phyloP scores from a whole-genome alignment of 2,113 vertebrate species.

The Neolamprologus modestus region DNA sequence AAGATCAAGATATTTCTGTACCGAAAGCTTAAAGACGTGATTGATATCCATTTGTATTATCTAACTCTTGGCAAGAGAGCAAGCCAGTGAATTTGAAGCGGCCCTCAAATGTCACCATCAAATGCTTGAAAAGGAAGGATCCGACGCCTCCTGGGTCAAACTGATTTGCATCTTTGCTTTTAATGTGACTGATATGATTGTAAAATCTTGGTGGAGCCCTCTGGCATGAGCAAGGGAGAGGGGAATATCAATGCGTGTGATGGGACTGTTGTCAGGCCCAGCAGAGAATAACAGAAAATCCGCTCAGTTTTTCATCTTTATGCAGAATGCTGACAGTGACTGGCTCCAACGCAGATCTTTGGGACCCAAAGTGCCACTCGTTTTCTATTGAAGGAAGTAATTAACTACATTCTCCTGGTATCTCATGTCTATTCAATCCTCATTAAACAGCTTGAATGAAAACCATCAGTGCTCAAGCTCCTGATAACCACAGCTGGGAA shows the following conservation, averaged over 20 bases:
- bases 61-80: background rate
- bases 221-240: background rate
- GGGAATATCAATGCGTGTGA: background rate
- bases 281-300: background rate
- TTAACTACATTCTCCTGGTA: conserved; percentile 18
- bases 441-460: conserved; percentile 20
- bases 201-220: background rate
- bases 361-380: conserved; percentile 2
- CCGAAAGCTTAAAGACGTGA: background rate
- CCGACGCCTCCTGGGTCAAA: background rate
- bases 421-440: conserved; percentile 7
- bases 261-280: background rate
- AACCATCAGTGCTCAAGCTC: background rate
- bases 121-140: background rate
- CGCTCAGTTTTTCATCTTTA: background rate
- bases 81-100: background rate
- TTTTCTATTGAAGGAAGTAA: conserved; percentile 23
- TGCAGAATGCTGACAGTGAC: background rate
- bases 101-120: background rate
- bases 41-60: background rate
- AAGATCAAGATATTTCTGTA: background rate
- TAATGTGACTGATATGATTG: background rate
- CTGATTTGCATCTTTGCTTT: background rate
- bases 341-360: background rate
- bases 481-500: background rate